These are phyloP conservation scores for Sialis lutaria DNA, from an alignment of 2,888 invertebrate genomes.

Conservation along the genomic window DNA sequence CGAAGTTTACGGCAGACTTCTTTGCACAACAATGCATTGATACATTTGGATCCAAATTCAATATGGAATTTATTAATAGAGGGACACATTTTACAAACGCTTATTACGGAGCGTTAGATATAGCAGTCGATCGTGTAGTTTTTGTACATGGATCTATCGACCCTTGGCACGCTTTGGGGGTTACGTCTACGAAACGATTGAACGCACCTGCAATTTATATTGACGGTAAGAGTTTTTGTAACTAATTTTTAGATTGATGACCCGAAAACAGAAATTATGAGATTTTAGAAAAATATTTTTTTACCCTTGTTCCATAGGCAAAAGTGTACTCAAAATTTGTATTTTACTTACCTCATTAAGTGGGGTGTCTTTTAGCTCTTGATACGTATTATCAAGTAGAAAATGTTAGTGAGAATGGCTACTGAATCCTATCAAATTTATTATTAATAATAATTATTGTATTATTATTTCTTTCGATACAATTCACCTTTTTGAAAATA, in stretches of 20 bases:
- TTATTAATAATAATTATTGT: too few relatives aligned
- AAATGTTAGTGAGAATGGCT: too few relatives aligned
- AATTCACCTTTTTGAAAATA: too few relatives aligned
- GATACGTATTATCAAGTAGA: too few relatives aligned
- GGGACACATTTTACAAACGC: conserved; percentile 56
- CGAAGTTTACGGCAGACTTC: conserved; percentile 57
- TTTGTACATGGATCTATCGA: conserved; percentile 82
- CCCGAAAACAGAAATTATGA: too few relatives aligned
- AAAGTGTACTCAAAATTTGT: too few relatives aligned
- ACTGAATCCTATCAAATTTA: too few relatives aligned
- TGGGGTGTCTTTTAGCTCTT: too few relatives aligned
- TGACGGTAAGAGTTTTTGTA: conserved; percentile 32
- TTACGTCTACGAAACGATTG: conserved; percentile 36
- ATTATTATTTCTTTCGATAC: too few relatives aligned
- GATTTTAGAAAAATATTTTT: too few relatives aligned
- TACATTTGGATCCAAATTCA: conserved; percentile 67
- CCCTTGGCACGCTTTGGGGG: conserved; percentile 72
- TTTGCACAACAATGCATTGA: conserved; percentile 69
- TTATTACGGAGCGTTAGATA: conserved; percentile 59
- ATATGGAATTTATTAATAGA: conserved; percentile 35
- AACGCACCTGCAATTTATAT: conserved; percentile 55
- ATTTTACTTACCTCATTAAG: too few relatives aligned
- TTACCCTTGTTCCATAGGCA: too few relatives aligned
- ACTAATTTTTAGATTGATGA: not conserved
- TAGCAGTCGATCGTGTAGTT: conserved; percentile 54